Conservation (phyloP, 2,797 vertebrate species). For the Microctenopoma lineatum region DNA sequence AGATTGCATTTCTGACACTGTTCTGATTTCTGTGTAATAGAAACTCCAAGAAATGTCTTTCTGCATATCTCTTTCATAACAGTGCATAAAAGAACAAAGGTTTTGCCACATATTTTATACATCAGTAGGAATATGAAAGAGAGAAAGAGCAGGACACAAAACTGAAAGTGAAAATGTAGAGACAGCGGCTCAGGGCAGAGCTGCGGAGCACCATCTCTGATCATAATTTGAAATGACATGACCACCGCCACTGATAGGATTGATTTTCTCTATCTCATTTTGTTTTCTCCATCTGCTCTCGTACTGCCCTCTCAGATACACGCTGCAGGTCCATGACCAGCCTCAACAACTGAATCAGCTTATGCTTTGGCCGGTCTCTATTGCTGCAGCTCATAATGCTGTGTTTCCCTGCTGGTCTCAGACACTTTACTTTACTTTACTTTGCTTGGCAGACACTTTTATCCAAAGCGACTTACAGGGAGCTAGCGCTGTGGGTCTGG, state of each 20-base stretch:
- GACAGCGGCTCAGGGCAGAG: constrained; percentile 9
- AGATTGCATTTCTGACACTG: not conserved
- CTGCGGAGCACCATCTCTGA: constrained; percentile 34
- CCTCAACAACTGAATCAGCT: constrained; percentile 53
- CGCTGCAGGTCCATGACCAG: constrained; percentile 28
- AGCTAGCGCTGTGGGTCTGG: too few species aligned
- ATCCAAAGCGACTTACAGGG: too few species aligned
- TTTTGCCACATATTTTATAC: constrained; percentile 15
- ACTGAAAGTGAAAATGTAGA: constrained; percentile 8
- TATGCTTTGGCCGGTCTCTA: constrained; percentile 29
- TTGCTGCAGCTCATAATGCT: constrained; percentile 10
- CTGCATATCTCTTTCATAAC: not conserved
- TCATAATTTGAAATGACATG: constrained; percentile 60
- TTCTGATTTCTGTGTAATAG: not conserved
- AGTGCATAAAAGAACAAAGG: not conserved
- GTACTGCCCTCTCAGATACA: constrained; percentile 41
- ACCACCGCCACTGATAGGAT: constrained; percentile 47
- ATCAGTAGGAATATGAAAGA: constrained; percentile 4
- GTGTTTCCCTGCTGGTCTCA: constrained; percentile 6
- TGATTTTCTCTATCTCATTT: constrained; percentile 62
- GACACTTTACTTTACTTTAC: not conserved
- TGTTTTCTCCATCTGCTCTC: constrained; percentile 59
- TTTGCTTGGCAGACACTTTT: too few species aligned
- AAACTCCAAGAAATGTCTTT: constrained; percentile 13
- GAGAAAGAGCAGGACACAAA: constrained; percentile 1